A percentile compares a stretch with the other conserved stretches of the same genome.
Evolutionary conservation across 2,113 vertebrate species (phyloP).

Genomic region (Muscicapa adusta): DNA sequence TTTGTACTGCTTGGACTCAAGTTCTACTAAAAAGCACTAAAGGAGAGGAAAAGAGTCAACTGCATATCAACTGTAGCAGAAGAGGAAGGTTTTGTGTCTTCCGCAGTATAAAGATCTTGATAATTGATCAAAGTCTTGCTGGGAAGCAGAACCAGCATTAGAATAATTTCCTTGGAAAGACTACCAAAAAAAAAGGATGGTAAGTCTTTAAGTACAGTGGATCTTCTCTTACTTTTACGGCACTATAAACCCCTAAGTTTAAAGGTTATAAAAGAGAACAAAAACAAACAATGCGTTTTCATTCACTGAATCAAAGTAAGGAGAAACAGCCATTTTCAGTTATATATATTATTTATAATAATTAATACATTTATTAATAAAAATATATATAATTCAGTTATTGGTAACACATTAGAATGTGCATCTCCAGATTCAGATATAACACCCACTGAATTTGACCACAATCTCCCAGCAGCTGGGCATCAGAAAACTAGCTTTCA

Average conservation of each 20-base stretch:
- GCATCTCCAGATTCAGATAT: background rate
- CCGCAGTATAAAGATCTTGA: background rate
- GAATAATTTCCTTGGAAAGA: background rate
- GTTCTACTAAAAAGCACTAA: background rate
- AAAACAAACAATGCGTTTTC: background rate
- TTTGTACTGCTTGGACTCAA: background rate
- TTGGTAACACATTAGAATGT: background rate
- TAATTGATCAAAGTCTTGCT: background rate
- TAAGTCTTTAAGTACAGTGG: background rate
- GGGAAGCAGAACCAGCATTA: background rate
- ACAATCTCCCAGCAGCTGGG: background rate
- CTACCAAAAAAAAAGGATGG: background rate
- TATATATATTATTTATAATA: background rate
- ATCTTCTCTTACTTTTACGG: background rate
- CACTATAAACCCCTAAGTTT: accelerated
- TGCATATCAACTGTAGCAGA: background rate
- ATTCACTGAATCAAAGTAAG: background rate
- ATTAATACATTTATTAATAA: too few species aligned
- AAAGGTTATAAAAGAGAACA: background rate
- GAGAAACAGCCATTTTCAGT: background rate
- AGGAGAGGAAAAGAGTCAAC: background rate
- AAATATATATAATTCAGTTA: background rate
- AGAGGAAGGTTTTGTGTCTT: background rate
- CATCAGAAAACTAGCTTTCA: background rate
- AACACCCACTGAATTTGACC: background rate